Percentiles rank a stretch among this genome's conserved stretches.
phyloP scores from a whole-genome alignment of 37 sponge, comb jelly and placozoan genomes.

The Amphimedon queenslandica region DNA sequence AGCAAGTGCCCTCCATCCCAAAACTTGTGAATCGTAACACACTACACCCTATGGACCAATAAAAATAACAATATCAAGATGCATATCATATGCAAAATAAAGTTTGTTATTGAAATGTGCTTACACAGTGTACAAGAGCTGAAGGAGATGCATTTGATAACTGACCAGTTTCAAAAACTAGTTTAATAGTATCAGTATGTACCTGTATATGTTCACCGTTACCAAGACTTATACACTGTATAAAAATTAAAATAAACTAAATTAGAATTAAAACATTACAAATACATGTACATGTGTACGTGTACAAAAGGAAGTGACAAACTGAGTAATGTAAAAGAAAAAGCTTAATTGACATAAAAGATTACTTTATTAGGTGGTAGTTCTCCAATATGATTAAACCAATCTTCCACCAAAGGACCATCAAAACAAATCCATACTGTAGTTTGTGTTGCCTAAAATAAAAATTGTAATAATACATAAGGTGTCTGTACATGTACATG shows the following conservation, averaged over 20 bases:
- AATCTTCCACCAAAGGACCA: slow-evolving; percentile 27
- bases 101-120: background rate
- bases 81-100: background rate
- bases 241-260: background rate
- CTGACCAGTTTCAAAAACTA: slow-evolving; percentile 77
- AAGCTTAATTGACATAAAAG: background rate
- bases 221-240: slow-evolving; percentile 31
- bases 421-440: slow-evolving; percentile 69
- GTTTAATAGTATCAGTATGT: slow-evolving; percentile 33
- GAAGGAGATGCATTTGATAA: slow-evolving; percentile 58
- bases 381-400: slow-evolving; percentile 34
- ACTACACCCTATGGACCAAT: slow-evolving; percentile 58
- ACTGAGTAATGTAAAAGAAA: too few relatives aligned
- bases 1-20: slow-evolving; percentile 78
- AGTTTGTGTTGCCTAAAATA: slow-evolving; percentile 44
- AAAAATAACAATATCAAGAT: background rate
- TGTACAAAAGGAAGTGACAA: background rate
- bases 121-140: slow-evolving; percentile 44
- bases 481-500: background rate
- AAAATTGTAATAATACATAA: background rate
- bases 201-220: slow-evolving; percentile 72
- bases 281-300: slow-evolving; percentile 1
- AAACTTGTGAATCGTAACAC: slow-evolving; percentile 59
- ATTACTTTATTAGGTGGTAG: slow-evolving; percentile 12
- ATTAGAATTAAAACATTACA: background rate